Evolutionary conservation across 2,888 invertebrate species (phyloP), one percentile per base, ranked within the genome.

Genomic region (Didymodactylos carnosus): DNA sequence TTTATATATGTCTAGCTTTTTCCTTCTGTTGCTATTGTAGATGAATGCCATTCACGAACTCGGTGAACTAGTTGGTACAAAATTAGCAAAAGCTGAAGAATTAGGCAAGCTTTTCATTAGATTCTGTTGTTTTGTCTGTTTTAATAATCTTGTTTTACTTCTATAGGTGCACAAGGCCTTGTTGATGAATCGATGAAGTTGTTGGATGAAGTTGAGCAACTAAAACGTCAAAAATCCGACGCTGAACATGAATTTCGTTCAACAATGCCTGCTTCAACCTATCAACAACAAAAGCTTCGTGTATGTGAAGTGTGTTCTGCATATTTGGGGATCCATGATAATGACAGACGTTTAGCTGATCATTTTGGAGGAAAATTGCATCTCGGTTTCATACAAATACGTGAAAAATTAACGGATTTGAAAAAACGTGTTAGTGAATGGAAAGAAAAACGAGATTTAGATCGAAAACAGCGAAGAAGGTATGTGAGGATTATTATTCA

Each of bases 311-410:
- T 83, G 25, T 97, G 97, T 84, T 94, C 94, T 2, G 97, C 97
- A 0, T 98, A 95, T 82, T 87, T 98, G 78, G 97, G 98, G 76
- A 97, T 99, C 78, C 94, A 98, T 83, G 98, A 98, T 84, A 98
- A 99, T 83, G 98, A 99, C 82, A 87, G 95, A 72, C 89, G 98
- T 69, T 86, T 98, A 75, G 98, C 98, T 29, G 98, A 99, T 85
- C 98, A 98, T 84, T 98, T 98, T 83, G 98, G 98, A 69, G 98
- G 98, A 51, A 98, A 98, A 85, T 87, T 98, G 76, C 98, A 99
- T 86, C 87, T 98, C 77, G 98, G 98, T 19, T 99, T 98, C 84
- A 95, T 99, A 80, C 92, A 92, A 79, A 95, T 98, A 78, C 87
- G 98, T 40, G 94, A 95, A 79, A 94, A 94, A 83, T 86, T 95